Percentiles rank a stretch among this genome's conserved stretches.
phyloP scores from a whole-genome alignment of 2,888 invertebrate species.

The Epinotia nisella region DNA sequence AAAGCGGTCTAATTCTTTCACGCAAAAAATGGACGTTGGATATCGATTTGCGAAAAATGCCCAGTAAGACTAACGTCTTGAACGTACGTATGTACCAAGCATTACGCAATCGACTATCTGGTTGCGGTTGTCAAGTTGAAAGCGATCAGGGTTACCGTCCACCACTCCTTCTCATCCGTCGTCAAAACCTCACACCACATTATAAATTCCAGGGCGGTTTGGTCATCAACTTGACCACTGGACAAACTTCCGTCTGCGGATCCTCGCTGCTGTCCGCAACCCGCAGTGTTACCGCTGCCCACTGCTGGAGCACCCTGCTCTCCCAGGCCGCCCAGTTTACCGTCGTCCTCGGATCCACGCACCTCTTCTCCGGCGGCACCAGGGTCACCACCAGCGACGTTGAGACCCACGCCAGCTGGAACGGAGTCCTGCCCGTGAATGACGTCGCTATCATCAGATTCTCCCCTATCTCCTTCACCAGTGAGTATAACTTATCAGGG shows the following conservation, averaged over 20 bases:
- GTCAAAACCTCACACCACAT: not conserved
- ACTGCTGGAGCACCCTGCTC: conserved; percentile 25
- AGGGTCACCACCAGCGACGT: conserved; percentile 53
- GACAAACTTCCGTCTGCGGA: conserved; percentile 58
- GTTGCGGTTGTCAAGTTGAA: too few species aligned
- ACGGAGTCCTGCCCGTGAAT: conserved; percentile 45
- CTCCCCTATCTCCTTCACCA: conserved; percentile 22
- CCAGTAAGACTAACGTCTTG: too few species aligned
- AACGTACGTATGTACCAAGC: too few species aligned
- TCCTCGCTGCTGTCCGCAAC: conserved; percentile 61
- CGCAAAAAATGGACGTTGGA: too few species aligned
- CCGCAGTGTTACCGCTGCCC: conserved; percentile 57
- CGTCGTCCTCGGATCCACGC: conserved; percentile 49
- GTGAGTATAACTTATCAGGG: conserved; percentile 47
- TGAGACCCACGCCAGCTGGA: conserved; percentile 53
- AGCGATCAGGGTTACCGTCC: too few species aligned
- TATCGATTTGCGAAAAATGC: too few species aligned
- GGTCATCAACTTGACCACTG: conserved; percentile 54
- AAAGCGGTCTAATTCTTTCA: too few species aligned
- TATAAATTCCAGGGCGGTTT: conserved; percentile 58
- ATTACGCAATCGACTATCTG: too few species aligned
- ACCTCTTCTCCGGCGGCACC: conserved; percentile 56
- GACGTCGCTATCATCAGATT: conserved; percentile 59
- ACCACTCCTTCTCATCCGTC: too few species aligned
- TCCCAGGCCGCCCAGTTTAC: conserved; percentile 19